Evolutionary conservation across 2,888 invertebrate genomes (phyloP), one percentile per base, ranked within the genome.

Genomic region (Leptinotarsa peninsularis): DNA sequence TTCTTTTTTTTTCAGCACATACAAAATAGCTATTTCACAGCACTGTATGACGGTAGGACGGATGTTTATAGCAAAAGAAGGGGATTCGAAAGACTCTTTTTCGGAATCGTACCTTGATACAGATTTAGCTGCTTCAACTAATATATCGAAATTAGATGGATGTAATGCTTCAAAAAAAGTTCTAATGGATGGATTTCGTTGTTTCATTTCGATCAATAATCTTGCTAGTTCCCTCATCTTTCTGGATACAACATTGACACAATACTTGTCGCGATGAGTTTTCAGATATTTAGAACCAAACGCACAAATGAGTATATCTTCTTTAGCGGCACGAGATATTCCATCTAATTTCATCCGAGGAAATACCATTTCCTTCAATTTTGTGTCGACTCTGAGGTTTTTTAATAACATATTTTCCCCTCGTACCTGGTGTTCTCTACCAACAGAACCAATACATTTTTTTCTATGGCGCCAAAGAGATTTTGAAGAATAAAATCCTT

Each of bases 1-100:
- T 17, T 54, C 17, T 71, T 74, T 75, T 70, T 68, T 49, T 70
- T 74, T 76, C 17, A 78, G 71, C n/a, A 58, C 78, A 75, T 66
- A 75, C n/a, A 70, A 43, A 69, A 79, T 75, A n/a, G 81, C 82
- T 14, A 82, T 72, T n/a, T 82, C 78, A 67, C 79, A 80, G 66
- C 83, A 82, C 49, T 83, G 81, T 43, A 23, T 66, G 49, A 33
- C 15, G 49, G 43, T 23, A 14, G 23, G 14, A 18, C 14, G 15
- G 3, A 66, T 66, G 66, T 66, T 33, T 23, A 66, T 49, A 33
- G 66, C 43, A 66, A 60, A 68, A 68, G 81, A 76, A 17, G 80
- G 78, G n/a, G 81, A 72, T 50, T 68, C 52, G 68, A 77, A 83
- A 50, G 43, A 49, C 21, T 82, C 80, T 66, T 74, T 81, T 73